phyloP scores from a whole-genome alignment of 2,797 vertebrate species.

The Hydrophis major region DNA sequence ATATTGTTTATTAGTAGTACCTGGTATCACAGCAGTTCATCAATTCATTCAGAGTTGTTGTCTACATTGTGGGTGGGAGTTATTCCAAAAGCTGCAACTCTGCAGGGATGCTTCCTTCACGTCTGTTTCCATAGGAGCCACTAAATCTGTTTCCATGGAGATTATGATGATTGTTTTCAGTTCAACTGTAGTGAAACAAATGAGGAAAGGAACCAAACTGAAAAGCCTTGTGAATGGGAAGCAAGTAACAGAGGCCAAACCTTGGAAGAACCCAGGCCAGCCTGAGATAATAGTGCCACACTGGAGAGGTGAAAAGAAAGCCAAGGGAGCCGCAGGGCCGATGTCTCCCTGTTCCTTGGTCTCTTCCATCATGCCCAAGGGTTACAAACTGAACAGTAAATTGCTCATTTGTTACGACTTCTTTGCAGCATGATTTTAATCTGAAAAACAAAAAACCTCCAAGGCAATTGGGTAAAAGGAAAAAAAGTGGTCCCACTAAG shows the following conservation, averaged over 20 bases:
- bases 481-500: not conserved
- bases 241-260: not conserved
- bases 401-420: not conserved
- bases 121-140: conserved; percentile 31
- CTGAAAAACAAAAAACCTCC: not conserved
- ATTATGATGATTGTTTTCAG: conserved; percentile 1
- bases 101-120: conserved; percentile 14
- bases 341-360: not conserved
- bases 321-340: not conserved
- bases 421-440: not conserved
- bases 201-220: not conserved
- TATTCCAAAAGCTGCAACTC: conserved; percentile 2
- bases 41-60: not conserved
- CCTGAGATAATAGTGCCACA: not conserved
- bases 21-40: not conserved
- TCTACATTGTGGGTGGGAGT: not conserved
- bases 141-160: conserved; percentile 36
- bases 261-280: not conserved
- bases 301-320: not conserved
- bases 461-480: not conserved
- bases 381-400: not conserved
- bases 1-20: not conserved
- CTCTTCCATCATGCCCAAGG: not conserved
- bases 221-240: not conserved
- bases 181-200: conserved; percentile 31